These are phyloP conservation scores for Serinus canaria DNA, from an alignment of 2,113 vertebrate species.

Conservation along the genomic window DNA sequence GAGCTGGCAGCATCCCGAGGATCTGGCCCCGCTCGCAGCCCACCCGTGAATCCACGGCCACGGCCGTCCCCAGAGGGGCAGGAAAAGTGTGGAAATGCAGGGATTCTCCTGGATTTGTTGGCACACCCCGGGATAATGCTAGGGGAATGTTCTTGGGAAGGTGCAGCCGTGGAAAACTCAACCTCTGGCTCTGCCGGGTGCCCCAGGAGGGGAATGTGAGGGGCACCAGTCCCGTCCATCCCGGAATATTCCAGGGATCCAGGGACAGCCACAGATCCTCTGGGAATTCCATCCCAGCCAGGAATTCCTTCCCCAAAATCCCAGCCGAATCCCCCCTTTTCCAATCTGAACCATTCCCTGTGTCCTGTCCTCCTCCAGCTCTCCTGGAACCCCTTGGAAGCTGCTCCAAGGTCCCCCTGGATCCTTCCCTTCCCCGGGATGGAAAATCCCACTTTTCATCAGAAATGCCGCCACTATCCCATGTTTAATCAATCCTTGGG, in stretches of 20 bases:
- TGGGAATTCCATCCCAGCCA: neutral
- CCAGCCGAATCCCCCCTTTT: neutral
- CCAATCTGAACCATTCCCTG: neutral
- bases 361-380: neutral
- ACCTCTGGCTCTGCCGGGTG: neutral
- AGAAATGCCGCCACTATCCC: neutral
- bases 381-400: neutral
- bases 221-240: accelerated
- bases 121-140: neutral
- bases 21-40: constrained; percentile 39
- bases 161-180: neutral
- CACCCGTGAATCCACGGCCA: constrained; percentile 10
- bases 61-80: constrained; percentile 38
- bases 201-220: neutral
- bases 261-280: neutral
- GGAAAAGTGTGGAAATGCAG: neutral
- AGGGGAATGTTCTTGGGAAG: constrained; percentile 13
- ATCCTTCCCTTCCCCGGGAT: neutral
- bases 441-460: neutral
- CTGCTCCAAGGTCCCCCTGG: neutral
- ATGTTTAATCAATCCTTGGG: neutral
- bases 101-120: neutral
- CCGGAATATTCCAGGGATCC: neutral
- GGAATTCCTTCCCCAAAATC: neutral
- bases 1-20: constrained; percentile 46